These are phyloP conservation scores for Malurus elegans DNA, from an alignment of 2,113 vertebrate genomes.

Conservation along the genomic window DNA sequence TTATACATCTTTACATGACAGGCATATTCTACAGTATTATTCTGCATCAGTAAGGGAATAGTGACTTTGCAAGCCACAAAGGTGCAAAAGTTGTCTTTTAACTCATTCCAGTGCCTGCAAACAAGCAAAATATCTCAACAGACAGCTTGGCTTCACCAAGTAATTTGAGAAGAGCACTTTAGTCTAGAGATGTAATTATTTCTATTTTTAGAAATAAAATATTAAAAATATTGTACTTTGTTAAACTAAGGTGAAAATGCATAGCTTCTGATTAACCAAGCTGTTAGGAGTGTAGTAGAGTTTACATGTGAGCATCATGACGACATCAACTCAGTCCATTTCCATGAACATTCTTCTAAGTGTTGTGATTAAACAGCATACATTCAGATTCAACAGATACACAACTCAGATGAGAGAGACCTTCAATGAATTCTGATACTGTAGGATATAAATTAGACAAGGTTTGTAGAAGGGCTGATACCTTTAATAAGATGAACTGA, in stretches of 20 bases:
- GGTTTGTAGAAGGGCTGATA: not conserved
- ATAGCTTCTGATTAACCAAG: not conserved
- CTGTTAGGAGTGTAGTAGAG: not conserved
- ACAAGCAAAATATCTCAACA: not conserved
- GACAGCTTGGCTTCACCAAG: not conserved
- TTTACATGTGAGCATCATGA: not conserved
- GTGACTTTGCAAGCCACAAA: not conserved
- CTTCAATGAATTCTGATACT: not conserved
- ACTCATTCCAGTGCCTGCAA: not conserved
- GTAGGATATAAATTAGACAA: not conserved
- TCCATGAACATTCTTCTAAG: not conserved
- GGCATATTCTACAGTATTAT: not conserved
- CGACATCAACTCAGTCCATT: not conserved
- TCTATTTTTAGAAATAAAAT: not conserved
- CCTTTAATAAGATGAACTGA: not conserved
- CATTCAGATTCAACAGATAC: not conserved
- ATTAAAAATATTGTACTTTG: not conserved
- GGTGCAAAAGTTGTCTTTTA: not conserved
- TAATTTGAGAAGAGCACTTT: not conserved
- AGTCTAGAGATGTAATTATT: not conserved
- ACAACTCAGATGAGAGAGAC: not conserved
- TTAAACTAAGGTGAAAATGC: not conserved
- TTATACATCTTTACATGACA: not conserved
- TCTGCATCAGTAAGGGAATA: not conserved
- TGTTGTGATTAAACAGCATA: not conserved